A percentile compares a stretch with the other conserved stretches of the same genome.
phyloP scores from a whole-genome alignment of 2,888 invertebrate species.

The Oscheius onirici region DNA sequence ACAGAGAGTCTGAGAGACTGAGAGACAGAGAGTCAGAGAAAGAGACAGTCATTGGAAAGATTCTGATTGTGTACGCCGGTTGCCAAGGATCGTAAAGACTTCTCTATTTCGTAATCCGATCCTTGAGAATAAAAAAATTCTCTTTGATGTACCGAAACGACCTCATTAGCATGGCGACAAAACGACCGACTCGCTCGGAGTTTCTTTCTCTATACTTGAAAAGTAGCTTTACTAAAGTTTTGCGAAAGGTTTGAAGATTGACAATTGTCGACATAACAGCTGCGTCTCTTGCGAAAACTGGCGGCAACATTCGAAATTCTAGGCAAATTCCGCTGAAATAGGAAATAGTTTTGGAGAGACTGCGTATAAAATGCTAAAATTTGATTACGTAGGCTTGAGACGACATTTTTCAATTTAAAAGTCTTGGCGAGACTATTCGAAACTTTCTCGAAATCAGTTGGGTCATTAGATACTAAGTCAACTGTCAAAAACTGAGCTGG shows the following conservation, averaged over 20 bases:
- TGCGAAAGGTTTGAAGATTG: no score
- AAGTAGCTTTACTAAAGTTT: no score
- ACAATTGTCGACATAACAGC: no score
- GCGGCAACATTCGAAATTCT: background rate
- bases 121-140: background rate
- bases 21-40: no score
- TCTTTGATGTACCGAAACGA: conserved; percentile 29
- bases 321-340: background rate
- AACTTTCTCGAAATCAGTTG: background rate
- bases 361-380: background rate
- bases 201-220: no score
- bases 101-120: no score
- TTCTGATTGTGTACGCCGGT: no score
- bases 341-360: background rate
- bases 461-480: background rate
- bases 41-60: no score
- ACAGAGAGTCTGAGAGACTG: no score
- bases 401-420: background rate
- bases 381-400: background rate
- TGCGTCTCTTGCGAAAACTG: background rate
- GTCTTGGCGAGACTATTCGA: background rate
- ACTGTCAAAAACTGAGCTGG: no score
- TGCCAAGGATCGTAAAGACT: no score
- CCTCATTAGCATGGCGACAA: conserved; percentile 30
- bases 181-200: background rate